phyloP scores from a whole-genome alignment of 2,888 invertebrate species.

The Agonopterix subpropinquella region DNA sequence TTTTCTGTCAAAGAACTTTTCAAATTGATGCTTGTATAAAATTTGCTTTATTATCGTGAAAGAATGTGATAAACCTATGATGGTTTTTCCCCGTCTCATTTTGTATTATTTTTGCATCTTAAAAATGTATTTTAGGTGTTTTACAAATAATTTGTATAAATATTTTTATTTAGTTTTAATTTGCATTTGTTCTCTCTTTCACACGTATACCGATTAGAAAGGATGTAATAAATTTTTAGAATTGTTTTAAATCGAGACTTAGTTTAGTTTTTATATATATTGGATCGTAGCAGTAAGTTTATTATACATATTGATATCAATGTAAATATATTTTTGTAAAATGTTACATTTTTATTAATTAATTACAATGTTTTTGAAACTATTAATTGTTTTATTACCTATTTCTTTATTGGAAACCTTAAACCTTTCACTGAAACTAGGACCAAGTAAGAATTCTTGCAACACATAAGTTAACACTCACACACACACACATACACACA shows the following conservation, averaged over 20 bases:
- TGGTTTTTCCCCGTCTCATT: too few species aligned
- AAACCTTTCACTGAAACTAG: too few species aligned
- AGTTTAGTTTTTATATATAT: slow-evolving; percentile 9
- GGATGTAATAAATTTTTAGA: slow-evolving; percentile 12
- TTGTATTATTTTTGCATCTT: not conserved
- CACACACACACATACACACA: too few species aligned
- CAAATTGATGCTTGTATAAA: too few species aligned
- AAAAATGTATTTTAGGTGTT: slow-evolving; percentile 3
- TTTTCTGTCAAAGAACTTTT: too few species aligned
- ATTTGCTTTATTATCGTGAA: too few species aligned
- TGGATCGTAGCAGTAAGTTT: slow-evolving; percentile 10
- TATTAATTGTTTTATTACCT: slow-evolving; percentile 12
- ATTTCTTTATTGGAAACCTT: too few species aligned
- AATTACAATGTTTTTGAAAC: slow-evolving; percentile 68
- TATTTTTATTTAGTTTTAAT: slow-evolving; percentile 28
- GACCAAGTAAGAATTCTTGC: too few species aligned
- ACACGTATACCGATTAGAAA: slow-evolving; percentile 10
- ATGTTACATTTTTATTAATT: slow-evolving; percentile 71
- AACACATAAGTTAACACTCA: too few species aligned
- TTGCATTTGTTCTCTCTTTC: slow-evolving; percentile 32
- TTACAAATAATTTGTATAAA: slow-evolving; percentile 9
- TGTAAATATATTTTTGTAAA: slow-evolving; percentile 76
- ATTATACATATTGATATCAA: slow-evolving; percentile 29
- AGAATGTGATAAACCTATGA: too few species aligned
- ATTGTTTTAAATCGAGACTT: slow-evolving; percentile 3